phyloP scores from a whole-genome alignment of 2,113 vertebrate species.

The Talpa occidentalis region DNA sequence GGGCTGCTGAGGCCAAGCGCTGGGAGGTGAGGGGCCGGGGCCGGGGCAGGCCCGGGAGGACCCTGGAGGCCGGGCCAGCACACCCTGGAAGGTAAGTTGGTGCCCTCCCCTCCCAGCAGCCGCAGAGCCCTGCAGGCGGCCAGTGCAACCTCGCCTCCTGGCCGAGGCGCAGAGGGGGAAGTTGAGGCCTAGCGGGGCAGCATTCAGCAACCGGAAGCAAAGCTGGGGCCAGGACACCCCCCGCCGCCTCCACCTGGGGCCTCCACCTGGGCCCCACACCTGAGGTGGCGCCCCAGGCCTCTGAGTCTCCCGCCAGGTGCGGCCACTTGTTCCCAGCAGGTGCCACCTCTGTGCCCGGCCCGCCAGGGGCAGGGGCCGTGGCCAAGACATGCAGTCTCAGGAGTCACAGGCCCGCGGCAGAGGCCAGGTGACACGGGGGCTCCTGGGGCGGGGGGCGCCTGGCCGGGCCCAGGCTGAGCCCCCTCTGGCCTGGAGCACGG shows the following conservation, averaged over 20 bases:
- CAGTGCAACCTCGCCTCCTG: no score
- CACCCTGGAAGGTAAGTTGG: conserved; percentile 33
- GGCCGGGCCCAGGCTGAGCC: no score
- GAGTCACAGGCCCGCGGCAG: neutral
- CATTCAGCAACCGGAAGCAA: neutral
- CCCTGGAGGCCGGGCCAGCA: neutral
- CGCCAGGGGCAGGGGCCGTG: no score
- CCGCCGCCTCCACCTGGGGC: accelerated
- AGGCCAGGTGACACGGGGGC: neutral
- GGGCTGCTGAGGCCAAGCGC: neutral
- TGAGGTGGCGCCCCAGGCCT: accelerated
- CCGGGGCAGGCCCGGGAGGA: neutral
- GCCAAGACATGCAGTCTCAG: no score
- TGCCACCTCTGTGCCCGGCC: no score
- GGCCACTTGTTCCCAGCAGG: no score
- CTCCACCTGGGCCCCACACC: neutral
- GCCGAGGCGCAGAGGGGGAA: neutral
- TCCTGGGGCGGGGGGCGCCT: neutral
- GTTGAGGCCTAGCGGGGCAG: neutral
- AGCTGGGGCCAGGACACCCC: neutral
- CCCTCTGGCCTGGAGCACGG: no score
- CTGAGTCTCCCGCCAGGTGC: accelerated
- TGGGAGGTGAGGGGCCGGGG: neutral
- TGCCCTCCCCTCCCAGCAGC: accelerated
- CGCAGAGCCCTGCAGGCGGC: no score